phyloP scores from a whole-genome alignment of 2,797 vertebrate genomes.

The Danio tinwini region DNA sequence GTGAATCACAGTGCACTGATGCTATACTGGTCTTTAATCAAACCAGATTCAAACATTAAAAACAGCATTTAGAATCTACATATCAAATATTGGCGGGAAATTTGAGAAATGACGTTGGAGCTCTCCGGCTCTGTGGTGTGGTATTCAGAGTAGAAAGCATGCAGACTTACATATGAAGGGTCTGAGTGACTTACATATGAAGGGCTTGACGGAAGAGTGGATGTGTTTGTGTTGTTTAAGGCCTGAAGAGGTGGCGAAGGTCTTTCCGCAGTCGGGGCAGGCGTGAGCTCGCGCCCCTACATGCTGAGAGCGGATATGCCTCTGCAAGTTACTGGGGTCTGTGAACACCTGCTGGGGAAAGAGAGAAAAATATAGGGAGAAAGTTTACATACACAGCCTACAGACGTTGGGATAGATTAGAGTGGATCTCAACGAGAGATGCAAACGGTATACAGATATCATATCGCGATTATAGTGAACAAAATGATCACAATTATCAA shows the following conservation, averaged over 20 bases:
- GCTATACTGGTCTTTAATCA: neutral
- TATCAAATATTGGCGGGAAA: neutral
- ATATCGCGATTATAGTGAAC: too few relatives aligned
- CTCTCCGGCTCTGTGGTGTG: constrained; percentile 32
- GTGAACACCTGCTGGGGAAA: constrained; percentile 99
- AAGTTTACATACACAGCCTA: constrained; percentile 66
- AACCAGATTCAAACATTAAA: neutral
- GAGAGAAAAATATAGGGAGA: constrained; percentile 69
- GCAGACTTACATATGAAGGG: constrained; percentile 86
- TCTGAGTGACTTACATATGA: constrained; percentile 99
- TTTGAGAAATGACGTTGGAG: constrained; percentile 38
- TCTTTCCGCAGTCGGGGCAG: constrained; percentile 99
- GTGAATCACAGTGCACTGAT: neutral
- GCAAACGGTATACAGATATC: too few relatives aligned
- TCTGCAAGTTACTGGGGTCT: constrained; percentile 99
- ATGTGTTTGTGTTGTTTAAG: constrained; percentile 99
- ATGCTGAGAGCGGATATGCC: constrained; percentile 99
- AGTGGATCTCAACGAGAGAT: neutral
- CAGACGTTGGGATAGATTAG: constrained; percentile 5
- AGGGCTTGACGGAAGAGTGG: constrained; percentile 99
- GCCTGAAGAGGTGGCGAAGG: constrained; percentile 98
- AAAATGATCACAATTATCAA: too few relatives aligned
- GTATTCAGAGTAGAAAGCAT: constrained; percentile 62
- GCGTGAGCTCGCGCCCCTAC: constrained; percentile 97
- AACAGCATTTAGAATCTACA: neutral